Base-by-base conservation (phyloP, 2,797 vertebrate genomes). In the Borostomias antarcticus region DNA sequence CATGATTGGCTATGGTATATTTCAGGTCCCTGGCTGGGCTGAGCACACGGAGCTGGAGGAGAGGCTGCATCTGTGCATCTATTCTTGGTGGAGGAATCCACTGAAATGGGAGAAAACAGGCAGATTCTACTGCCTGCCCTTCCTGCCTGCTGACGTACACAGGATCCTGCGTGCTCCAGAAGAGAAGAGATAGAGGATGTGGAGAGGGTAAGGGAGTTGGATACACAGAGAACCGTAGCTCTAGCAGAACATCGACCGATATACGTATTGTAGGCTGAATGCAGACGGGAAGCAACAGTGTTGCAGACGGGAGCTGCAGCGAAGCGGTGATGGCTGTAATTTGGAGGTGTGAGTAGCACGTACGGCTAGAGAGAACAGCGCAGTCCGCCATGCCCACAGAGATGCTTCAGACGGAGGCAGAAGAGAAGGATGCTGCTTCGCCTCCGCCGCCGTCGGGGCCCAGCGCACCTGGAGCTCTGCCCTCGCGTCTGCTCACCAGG, bases 401-500 rank as follows among this genome's bases (percentile, higher is more conserved):
- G 94, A 95, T 94, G 70, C 91, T 98, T 84, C 93, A 85, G 72
- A 82, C 84, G 72, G 73, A 93, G 89, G 90, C 95, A 94, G 97
- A 97, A 95, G 95, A 96, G 95, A 98, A 98, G 92, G 92, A 94
- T 5, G 88, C 93, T 66, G 92, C 70, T 98, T 95, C 83, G 91
- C 94, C 0, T 96, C 97, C 0, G 89, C 96, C 0, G 96, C n/a
- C n/a, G n/a, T n/a, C n/a, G n/a, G n/a, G n/a, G n/a, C n/a, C n/a
- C n/a, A n/a, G n/a, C n/a, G n/a, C n/a, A n/a, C n/a, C n/a, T n/a
- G n/a, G n/a, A n/a, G n/a, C n/a, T n/a, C n/a, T 98, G 58, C 96
- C 97, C 32, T 95, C 98, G 17, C 95, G 97, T 74, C 98, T 99
- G 82, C 93, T 99, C 70, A 98, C 98, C 91, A 99, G 98, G 84